Percentiles rank a stretch among this genome's conserved stretches.
Conservation (phyloP, 2,797 vertebrate genomes). For the Lacerta bilineata region DNA sequence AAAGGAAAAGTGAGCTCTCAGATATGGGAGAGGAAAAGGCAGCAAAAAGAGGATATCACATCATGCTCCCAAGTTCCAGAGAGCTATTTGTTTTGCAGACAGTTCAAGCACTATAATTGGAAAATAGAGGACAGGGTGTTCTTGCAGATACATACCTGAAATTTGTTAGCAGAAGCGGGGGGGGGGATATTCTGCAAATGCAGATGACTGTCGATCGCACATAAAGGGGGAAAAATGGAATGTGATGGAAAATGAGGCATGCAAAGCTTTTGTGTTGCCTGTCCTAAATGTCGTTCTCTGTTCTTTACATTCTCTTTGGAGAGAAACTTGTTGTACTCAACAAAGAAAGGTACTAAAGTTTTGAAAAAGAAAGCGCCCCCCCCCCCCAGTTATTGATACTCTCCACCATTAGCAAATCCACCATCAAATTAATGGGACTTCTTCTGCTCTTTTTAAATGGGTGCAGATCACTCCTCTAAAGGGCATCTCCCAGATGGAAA, state of each 20-base stretch:
- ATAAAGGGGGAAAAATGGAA: neutral
- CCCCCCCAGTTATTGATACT: neutral
- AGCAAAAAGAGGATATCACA: neutral
- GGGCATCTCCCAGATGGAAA: neutral
- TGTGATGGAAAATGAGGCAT: neutral
- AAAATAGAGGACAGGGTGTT: slow-evolving; percentile 52
- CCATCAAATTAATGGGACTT: neutral
- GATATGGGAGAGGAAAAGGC: neutral
- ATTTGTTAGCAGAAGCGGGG: slow-evolving; percentile 15
- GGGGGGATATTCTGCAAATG: slow-evolving; percentile 33
- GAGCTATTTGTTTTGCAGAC: slow-evolving; percentile 18
- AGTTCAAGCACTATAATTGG: slow-evolving; percentile 21
- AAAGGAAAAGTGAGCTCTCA: neutral
- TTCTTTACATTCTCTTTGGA: neutral
- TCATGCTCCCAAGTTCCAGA: slow-evolving; percentile 1
- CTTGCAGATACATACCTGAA: neutral
- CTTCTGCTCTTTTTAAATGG: neutral
- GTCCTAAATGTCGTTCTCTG: neutral
- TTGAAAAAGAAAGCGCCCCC: neutral
- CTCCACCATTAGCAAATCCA: neutral
- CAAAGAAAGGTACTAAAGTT: neutral
- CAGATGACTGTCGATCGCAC: slow-evolving; percentile 2
- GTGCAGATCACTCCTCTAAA: neutral
- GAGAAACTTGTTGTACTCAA: neutral
- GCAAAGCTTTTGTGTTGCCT: neutral